Conservation (phyloP, 1,140 invertebrate species). For the Lycorma delicatula region DNA sequence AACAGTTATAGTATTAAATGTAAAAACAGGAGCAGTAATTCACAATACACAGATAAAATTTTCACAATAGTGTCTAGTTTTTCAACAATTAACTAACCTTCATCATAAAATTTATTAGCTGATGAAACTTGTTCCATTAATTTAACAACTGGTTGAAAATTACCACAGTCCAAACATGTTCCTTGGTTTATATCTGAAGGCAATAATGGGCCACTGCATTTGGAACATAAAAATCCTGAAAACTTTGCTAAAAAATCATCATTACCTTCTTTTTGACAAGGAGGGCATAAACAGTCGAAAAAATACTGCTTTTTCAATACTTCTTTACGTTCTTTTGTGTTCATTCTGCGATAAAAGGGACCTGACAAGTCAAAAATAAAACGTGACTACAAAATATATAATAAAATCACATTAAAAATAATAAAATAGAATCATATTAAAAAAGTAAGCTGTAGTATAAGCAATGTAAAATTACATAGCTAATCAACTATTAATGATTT, state of each 20-base stretch:
- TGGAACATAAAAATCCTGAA: constrained; percentile 31
- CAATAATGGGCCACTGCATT: constrained; percentile 19
- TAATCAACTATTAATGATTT: no score
- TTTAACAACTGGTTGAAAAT: constrained; percentile 26
- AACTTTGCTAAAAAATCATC: constrained; percentile 9
- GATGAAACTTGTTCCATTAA: constrained; percentile 29
- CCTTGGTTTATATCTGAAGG: not conserved
- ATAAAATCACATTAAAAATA: no score
- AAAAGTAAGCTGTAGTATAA: no score
- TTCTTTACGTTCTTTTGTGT: constrained; percentile 45
- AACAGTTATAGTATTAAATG: no score
- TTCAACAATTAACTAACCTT: no score
- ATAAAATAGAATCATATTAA: no score
- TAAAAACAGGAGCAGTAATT: no score
- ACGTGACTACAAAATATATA: no score
- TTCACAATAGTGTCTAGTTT: no score
- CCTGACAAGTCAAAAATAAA: no score
- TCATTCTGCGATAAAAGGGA: constrained; percentile 54
- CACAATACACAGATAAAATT: no score
- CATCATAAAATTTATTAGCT: constrained; percentile 29
- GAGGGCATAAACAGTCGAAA: constrained; percentile 56
- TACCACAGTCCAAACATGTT: constrained; percentile 32
- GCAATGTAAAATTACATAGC: no score
- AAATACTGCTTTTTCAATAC: constrained; percentile 57
- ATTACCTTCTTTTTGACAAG: not conserved